Evolutionary conservation across 1,140 invertebrate species (phyloP).

Genomic region (Aphidius gifuensis): DNA sequence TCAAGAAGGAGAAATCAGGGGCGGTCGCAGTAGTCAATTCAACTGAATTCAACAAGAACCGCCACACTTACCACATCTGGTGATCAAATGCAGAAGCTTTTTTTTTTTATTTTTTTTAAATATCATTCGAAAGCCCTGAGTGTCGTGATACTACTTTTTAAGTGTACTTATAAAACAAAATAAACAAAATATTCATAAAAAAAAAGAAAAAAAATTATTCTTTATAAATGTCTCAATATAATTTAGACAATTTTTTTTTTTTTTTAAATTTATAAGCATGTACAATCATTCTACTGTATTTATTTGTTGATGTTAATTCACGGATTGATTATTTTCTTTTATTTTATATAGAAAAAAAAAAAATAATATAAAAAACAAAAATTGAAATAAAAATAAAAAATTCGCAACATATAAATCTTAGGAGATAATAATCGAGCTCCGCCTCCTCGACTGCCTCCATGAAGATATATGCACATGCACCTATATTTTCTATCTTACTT

Average conservation of each 20-base stretch:
- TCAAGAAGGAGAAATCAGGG: conserved; percentile 39
- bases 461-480: neutral
- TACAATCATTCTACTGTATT: too few relatives aligned
- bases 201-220: neutral
- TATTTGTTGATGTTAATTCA: neutral
- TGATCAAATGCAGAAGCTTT: conserved; percentile 40
- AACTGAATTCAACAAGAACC: conserved; percentile 52
- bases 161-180: conserved; percentile 1
- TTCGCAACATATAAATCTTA: neutral
- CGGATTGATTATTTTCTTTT: neutral
- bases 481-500: too few relatives aligned
- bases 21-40: conserved; percentile 53
- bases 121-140: neutral
- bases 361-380: neutral
- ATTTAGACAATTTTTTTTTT: neutral
- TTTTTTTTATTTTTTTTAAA: conserved; percentile 14
- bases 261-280: neutral
- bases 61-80: conserved; percentile 48
- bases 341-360: neutral
- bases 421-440: conserved; percentile 33
- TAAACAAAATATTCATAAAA: neutral
- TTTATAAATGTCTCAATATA: neutral
- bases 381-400: neutral
- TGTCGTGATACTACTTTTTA: too few relatives aligned
- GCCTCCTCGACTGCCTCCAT: conserved; percentile 43